Conservation (phyloP, 2,113 vertebrate species). For the Xyliphius kryptos region DNA sequence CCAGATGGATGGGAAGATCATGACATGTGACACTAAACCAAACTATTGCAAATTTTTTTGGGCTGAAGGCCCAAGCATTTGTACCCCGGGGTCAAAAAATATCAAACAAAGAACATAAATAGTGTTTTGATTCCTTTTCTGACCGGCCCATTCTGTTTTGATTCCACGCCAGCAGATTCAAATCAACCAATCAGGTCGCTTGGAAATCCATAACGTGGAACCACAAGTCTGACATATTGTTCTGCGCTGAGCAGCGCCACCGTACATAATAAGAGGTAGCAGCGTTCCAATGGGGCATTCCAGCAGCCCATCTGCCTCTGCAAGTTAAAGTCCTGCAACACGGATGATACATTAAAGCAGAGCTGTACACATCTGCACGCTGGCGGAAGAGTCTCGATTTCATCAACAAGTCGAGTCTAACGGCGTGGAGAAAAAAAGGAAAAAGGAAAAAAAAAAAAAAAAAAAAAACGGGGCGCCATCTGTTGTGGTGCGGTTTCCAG, state of each 20-base stretch:
- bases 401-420: conserved; percentile 71
- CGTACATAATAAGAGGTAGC: background rate
- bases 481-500: conserved; percentile 58
- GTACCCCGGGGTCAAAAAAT: too few species aligned
- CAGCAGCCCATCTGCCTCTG: background rate
- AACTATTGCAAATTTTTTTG: too few species aligned
- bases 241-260: too few species aligned
- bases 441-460: conserved; percentile 66
- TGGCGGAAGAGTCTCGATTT: conserved; percentile 61
- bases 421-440: conserved; percentile 64
- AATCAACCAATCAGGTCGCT: too few species aligned
- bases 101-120: background rate
- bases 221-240: too few species aligned
- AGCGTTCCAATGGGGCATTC: background rate
- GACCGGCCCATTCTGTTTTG: too few species aligned
- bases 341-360: conserved; percentile 35
- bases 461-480: conserved; percentile 64
- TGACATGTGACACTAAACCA: too few species aligned
- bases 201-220: too few species aligned
- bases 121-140: background rate
- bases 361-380: conserved; percentile 59
- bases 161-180: background rate
- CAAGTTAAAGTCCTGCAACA: conserved; percentile 25
- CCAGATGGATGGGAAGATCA: too few species aligned
- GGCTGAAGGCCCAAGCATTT: background rate